Conservation (phyloP, 2,113 vertebrate genomes). For the Zosterops lateralis region DNA sequence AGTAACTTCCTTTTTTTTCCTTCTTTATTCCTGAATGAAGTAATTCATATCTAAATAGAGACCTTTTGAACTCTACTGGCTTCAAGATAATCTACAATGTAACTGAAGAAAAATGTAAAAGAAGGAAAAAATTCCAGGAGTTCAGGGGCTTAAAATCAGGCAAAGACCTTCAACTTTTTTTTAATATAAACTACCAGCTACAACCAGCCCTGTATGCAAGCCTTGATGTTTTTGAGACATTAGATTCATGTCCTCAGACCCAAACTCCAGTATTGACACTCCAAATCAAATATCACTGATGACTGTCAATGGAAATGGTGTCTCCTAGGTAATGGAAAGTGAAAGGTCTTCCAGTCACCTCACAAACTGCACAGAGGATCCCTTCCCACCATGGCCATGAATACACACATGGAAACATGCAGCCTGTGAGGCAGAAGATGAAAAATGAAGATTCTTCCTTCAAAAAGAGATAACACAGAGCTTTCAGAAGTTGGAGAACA, state of each 20-base stretch:
- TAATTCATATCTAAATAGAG: slow-evolving; percentile 19
- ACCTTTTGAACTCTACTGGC: not conserved
- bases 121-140: not conserved
- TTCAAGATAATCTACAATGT: not conserved
- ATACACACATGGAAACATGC: not conserved
- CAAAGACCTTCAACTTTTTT: not conserved
- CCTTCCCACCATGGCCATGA: not conserved
- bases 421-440: not conserved
- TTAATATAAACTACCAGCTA: not conserved
- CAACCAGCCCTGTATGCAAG: not conserved
- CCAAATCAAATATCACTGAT: not conserved
- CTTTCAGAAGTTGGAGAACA: not conserved
- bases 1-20: not conserved
- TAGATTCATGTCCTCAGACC: not conserved
- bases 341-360: not conserved
- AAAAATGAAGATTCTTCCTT: not conserved
- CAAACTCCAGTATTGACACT: not conserved
- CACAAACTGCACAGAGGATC: not conserved
- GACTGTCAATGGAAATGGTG: not conserved
- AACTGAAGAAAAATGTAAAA: not conserved
- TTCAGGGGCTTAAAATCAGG: not conserved
- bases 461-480: not conserved
- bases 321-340: not conserved
- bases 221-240: not conserved
- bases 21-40: not conserved